Evolutionary conservation across 2,113 vertebrate genomes (phyloP).

Genomic region (Lepus europaeus): DNA sequence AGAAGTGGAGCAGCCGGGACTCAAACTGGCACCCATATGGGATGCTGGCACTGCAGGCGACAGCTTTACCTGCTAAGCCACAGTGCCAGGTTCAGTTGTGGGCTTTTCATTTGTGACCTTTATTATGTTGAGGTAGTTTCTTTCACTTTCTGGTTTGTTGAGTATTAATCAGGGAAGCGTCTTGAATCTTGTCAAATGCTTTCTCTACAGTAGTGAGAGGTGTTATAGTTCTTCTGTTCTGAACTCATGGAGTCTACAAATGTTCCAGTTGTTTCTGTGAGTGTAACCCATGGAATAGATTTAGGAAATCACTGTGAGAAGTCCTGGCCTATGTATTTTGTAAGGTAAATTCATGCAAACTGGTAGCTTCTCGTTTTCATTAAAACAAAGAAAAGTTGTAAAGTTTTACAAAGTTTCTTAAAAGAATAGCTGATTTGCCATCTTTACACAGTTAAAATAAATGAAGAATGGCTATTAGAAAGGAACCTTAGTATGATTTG

Average conservation of each 20-base stretch:
- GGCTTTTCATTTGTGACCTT: neutral
- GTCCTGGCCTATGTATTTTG: neutral
- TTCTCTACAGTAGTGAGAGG: neutral
- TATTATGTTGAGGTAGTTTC: neutral
- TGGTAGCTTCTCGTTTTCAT: neutral
- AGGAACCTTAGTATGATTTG: neutral
- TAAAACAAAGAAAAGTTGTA: neutral
- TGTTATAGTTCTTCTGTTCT: constrained; percentile 11
- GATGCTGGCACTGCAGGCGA: too few relatives aligned
- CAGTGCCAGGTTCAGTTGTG: neutral
- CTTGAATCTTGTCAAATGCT: neutral
- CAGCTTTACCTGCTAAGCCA: too few relatives aligned
- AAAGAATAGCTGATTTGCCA: neutral
- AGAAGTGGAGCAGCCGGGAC: too few relatives aligned
- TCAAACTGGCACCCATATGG: too few relatives aligned
- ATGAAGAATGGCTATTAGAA: neutral
- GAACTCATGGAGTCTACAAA: neutral
- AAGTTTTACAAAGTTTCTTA: neutral
- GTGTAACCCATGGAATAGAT: neutral
- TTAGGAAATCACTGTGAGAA: neutral
- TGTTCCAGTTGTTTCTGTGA: constrained; percentile 24
- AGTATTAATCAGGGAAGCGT: neutral
- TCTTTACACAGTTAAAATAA: neutral
- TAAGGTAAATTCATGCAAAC: neutral
- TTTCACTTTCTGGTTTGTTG: neutral